A percentile compares a stretch with the other conserved stretches of the same genome.
phyloP scores from a whole-genome alignment of 2,797 vertebrate genomes.

The Merluccius polli region DNA sequence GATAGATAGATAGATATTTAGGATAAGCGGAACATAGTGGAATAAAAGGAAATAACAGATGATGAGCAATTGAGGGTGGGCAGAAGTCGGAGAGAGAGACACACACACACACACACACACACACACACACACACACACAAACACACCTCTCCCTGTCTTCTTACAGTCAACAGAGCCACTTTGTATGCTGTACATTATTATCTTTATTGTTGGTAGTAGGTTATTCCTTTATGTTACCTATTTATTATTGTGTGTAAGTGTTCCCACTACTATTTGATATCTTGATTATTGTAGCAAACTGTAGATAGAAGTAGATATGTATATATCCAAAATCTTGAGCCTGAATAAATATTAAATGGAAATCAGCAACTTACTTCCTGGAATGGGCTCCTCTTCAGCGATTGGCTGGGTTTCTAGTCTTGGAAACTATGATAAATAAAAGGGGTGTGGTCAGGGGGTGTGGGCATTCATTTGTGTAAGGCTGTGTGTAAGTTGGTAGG shows the following conservation, averaged over 20 bases:
- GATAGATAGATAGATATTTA: neutral
- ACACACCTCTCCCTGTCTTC: too few species aligned
- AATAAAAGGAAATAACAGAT: neutral
- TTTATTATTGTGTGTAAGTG: too few species aligned
- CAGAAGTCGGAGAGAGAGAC: slow-evolving; percentile 4
- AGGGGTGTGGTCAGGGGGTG: slow-evolving; percentile 6
- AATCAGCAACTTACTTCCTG: slow-evolving; percentile 55
- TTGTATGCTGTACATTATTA: too few species aligned
- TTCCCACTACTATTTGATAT: too few species aligned
- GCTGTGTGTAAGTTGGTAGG: too few species aligned
- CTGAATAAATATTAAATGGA: neutral
- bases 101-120: too few species aligned
- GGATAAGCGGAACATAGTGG: neutral
- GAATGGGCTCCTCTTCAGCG: slow-evolving; percentile 69
- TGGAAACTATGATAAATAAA: slow-evolving; percentile 17
- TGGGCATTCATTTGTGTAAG: too few species aligned
- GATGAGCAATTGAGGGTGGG: neutral
- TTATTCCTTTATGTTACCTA: too few species aligned
- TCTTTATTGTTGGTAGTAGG: too few species aligned
- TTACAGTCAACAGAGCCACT: too few species aligned
- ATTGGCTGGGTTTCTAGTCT: slow-evolving; percentile 66
- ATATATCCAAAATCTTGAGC: neutral
- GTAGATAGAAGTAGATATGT: too few species aligned
- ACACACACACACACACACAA: too few species aligned
- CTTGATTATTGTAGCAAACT: neutral